These are phyloP conservation scores for Pelecanus crispus DNA, from an alignment of 2,113 vertebrate species.

Conservation along the genomic window DNA sequence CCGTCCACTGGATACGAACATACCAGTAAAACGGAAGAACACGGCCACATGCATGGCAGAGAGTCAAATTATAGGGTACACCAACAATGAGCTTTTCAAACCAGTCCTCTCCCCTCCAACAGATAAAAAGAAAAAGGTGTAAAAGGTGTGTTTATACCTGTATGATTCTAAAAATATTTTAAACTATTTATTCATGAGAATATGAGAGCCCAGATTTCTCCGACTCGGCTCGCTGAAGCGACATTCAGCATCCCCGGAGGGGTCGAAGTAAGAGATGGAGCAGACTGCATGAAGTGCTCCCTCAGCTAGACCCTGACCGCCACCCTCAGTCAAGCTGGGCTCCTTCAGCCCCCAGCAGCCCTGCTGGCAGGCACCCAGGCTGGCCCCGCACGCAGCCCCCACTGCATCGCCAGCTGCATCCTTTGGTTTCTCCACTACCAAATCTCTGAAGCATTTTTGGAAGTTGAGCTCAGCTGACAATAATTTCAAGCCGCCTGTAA, in stretches of 20 bases:
- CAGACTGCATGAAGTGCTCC: neutral
- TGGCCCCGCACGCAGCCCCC: accelerated
- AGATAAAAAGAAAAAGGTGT: neutral
- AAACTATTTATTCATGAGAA: neutral
- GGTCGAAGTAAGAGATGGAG: neutral
- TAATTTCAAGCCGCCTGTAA: neutral
- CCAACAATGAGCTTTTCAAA: accelerated
- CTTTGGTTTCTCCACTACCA: neutral
- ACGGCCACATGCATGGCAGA: accelerated
- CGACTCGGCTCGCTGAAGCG: accelerated
- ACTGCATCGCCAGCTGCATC: neutral
- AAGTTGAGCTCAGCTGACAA: neutral
- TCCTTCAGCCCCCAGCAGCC: neutral
- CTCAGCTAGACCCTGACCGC: neutral
- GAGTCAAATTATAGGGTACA: neutral
- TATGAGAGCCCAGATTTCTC: neutral
- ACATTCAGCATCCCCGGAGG: neutral
- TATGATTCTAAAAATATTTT: neutral
- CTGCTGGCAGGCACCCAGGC: neutral
- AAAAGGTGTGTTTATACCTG: neutral
- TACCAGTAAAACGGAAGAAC: neutral
- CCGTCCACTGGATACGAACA: neutral
- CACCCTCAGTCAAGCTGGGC: accelerated
- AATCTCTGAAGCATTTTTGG: neutral
- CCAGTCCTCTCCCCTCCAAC: neutral